A percentile compares a stretch with the other conserved stretches of the same genome.
Conservation (phyloP, 2,888 invertebrate genomes). For the Papilio elwesi region DNA sequence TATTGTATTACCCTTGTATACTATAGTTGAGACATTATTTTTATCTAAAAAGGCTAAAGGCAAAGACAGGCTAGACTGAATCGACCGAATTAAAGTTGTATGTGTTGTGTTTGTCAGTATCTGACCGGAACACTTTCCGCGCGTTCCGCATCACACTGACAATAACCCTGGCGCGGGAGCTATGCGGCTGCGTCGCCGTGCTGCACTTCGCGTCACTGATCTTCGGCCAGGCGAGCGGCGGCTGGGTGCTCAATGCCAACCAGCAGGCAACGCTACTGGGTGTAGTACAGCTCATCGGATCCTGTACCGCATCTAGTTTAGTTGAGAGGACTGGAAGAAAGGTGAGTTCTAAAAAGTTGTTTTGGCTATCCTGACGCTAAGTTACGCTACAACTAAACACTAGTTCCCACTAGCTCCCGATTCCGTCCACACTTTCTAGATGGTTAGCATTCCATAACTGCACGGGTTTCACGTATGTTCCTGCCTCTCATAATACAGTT, state of each 20-base stretch:
- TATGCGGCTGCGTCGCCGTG: slow-evolving; percentile 77
- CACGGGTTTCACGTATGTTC: not conserved
- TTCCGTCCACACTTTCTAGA: not conserved
- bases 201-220: slow-evolving; percentile 77
- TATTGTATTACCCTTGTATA: too few species aligned
- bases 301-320: slow-evolving; percentile 70
- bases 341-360: slow-evolving; percentile 50
- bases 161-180: slow-evolving; percentile 72
- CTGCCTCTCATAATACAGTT: too few species aligned
- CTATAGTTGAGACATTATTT: too few species aligned
- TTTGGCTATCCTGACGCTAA: too few species aligned
- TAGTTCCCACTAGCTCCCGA: too few species aligned
- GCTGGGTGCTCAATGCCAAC: slow-evolving; percentile 68
- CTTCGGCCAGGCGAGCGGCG: slow-evolving; percentile 68
- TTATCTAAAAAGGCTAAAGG: too few species aligned
- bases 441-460: not conserved
- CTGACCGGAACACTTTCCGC: slow-evolving; percentile 71
- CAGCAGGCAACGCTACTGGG: slow-evolving; percentile 74
- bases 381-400: too few species aligned
- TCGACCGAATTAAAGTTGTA: too few species aligned
- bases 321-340: slow-evolving; percentile 77
- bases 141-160: slow-evolving; percentile 83
- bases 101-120: slow-evolving; percentile 53
- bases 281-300: slow-evolving; percentile 70
- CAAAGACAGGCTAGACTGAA: too few species aligned